Evolutionary conservation across 2,888 invertebrate genomes (phyloP).

Genomic region (Drosophila testacea): DNA sequence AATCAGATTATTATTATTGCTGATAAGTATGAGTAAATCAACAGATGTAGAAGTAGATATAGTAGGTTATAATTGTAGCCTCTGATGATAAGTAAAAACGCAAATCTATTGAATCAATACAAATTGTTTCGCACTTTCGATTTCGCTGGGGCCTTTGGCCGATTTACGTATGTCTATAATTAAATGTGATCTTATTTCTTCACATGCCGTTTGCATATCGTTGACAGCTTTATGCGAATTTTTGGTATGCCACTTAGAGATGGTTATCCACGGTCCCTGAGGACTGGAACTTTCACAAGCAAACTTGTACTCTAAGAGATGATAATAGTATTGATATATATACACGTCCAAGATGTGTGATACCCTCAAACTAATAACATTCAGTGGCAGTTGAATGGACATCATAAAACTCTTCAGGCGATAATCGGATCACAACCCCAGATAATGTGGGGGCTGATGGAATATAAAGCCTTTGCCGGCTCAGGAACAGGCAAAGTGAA

Average conservation of each 20-base stretch:
- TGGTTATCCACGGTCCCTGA: slow-evolving; percentile 46
- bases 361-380: too few species aligned
- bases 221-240: slow-evolving; percentile 49
- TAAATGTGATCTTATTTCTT: slow-evolving; percentile 13
- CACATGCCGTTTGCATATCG: slow-evolving; percentile 1
- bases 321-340: slow-evolving; percentile 31
- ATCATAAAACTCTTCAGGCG: slow-evolving; percentile 62
- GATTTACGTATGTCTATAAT: slow-evolving; percentile 8
- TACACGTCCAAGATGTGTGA: background rate
- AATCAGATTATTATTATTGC: too few species aligned
- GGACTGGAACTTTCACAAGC: slow-evolving; percentile 9
- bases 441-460: slow-evolving; percentile 37
- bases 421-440: slow-evolving; percentile 18
- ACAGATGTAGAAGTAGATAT: background rate
- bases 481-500: slow-evolving; percentile 49
- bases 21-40: slow-evolving; percentile 6
- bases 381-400: slow-evolving; percentile 41
- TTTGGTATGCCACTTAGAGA: slow-evolving; percentile 28
- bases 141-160: background rate
- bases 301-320: background rate
- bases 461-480: slow-evolving; percentile 36
- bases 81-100: slow-evolving; percentile 11
- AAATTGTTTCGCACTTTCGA: slow-evolving; percentile 14
- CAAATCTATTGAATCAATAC: background rate
- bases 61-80: too few species aligned